Base-by-base conservation (phyloP, 2,797 vertebrate species). In the Nothura maculosa region DNA sequence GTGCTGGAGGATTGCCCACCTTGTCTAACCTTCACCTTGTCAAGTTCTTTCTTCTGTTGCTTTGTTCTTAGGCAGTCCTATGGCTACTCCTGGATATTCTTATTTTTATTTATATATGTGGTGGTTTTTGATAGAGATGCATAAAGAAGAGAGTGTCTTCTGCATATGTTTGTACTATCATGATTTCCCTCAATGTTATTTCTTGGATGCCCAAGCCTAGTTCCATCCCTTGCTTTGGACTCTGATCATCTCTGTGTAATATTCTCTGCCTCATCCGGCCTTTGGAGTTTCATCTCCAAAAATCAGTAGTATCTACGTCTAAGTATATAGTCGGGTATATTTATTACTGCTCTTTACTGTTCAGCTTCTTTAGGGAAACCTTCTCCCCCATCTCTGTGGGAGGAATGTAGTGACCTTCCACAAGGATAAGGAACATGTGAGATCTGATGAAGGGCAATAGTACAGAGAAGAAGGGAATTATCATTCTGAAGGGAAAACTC, bases 271-370 rank as follows among this genome's bases (percentile, higher is more conserved):
- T 60, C 9, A n/a, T 12, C n/a, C n/a, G n/a, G n/a, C n/a, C n/a
- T n/a, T n/a, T n/a, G n/a, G n/a, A n/a, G 6, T 68, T 7, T 21
- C 66, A 12, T 40, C 47, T 86, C 63, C 42, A 86, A 52, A 92
- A 92, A 80, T 68, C 32, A 34, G 7, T 25, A 32, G 43, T 19
- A 60, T 22, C 22, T 18, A 12, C 12, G 54, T 48, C 18, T 38
- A 7, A 24, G 47, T 24, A 48, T 22, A 48, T 48, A 25, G 47
- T 25, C 48, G 36, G 5, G 3, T 38, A 34, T 52, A 58, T 5
- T 14, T 15, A 25, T 32, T 54, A 61, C 19, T 2, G 3, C 30
- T 57, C 45, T 48, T 76, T 13, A 27, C 25, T 1, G 0, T 43
- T 61, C 18, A 54, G 22, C 68, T 83, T 83, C 67, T 16, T 22